Evolutionary conservation across 2,888 invertebrate species (phyloP), one percentile per base, ranked within the genome.

Genomic region (Malthinus seriepunctatus): DNA sequence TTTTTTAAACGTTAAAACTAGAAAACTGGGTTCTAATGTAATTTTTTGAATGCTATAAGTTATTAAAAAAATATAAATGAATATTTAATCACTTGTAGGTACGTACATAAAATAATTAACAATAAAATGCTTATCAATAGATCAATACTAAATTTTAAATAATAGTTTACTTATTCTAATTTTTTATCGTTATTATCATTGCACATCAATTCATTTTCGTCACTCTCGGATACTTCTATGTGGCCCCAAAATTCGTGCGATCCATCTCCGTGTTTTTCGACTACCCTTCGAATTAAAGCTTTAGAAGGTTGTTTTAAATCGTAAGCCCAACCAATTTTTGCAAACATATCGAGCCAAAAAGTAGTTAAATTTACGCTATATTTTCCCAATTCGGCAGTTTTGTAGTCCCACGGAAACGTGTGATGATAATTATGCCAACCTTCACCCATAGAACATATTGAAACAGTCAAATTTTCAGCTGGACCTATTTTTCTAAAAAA

Each of bases 371-470:
- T 93, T 11, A 86, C 73, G 63, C 83, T 74, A 61, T 69, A 63
- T 11, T 62, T 63, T 12, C 91, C 91, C 11, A 91, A 80, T 76
- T 96, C 95, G 9, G 93, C 88, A 23, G 95, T 90, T 71, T 91
- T 90, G 82, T 96, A 96, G 78, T 96, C 95, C 89, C 92, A 93
- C 0, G 95, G 95, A 78, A 95, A 96, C 0, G 90, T 90, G 78
- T 96, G 95, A 76, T 95, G 95, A 78, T 93, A 96, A 79, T 96
- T 95, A 80, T 95, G 1, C 91, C 91, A 23, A 86, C 89, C 78
- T 90, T 93, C 71, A 90, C 69, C 93, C 80, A 91, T 81, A 0
- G 91, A 86, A 32, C 88, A 71, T 0, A 91, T 70, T 0, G 93
- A 86, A 0, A 95, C 93, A 0, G 81, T 76, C 61, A 84, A 80